These are phyloP conservation scores for Papilio polytes DNA, from an alignment of 1,140 invertebrate species.

Conservation along the genomic window DNA sequence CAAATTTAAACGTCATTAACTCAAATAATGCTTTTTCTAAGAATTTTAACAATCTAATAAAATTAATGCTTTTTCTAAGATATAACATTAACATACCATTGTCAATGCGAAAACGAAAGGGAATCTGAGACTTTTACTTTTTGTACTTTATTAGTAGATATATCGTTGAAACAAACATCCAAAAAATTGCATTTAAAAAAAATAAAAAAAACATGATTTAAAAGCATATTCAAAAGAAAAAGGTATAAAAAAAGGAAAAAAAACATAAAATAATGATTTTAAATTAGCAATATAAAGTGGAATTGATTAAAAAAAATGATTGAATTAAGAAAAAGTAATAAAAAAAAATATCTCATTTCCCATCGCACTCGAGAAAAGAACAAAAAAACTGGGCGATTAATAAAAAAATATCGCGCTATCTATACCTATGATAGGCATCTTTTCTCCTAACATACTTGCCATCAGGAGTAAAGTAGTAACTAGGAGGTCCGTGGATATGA, in stretches of 20 bases:
- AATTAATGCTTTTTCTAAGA: neutral
- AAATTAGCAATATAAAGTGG: neutral
- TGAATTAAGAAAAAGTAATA: neutral
- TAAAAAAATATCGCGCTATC: constrained; percentile 54
- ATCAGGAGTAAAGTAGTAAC: constrained; percentile 76
- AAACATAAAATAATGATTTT: neutral
- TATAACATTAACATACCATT: neutral
- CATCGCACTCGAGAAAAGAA: neutral
- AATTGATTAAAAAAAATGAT: constrained; percentile 1
- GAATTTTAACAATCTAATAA: constrained; percentile 10
- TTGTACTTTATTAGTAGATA: neutral
- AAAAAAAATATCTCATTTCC: neutral
- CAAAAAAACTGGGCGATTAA: neutral
- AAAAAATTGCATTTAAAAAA: neutral
- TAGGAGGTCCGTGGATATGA: constrained; percentile 76
- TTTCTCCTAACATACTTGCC: constrained; percentile 79
- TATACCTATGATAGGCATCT: constrained; percentile 74
- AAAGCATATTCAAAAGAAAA: neutral
- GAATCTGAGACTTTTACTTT: neutral
- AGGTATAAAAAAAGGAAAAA: constrained; percentile 3
- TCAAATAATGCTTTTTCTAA: neutral
- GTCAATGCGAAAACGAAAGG: neutral
- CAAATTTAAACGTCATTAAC: neutral
- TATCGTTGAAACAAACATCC: neutral
- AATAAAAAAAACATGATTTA: neutral